Evolutionary conservation across 2,888 invertebrate genomes (phyloP), one percentile per base, ranked within the genome.

Genomic region (Rutpela maculata): DNA sequence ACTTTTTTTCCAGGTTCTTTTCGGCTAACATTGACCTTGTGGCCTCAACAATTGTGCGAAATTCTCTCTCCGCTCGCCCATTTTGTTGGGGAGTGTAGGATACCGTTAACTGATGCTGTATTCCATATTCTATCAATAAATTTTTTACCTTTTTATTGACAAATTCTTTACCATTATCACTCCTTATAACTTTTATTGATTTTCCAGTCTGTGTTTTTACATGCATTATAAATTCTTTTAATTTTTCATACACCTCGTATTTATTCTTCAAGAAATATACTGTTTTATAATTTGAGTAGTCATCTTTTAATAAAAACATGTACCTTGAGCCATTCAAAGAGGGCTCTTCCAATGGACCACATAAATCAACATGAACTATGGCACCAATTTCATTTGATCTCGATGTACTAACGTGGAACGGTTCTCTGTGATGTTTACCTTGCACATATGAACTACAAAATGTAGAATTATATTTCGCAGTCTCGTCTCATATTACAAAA

Each of bases 161-260:
- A 63, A 78, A 84, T 74, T 86, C 84, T 4, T 69, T 70, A 18
- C 81, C 84, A 75, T 84, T 85, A 62, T 85, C 84, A 65, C 66
- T 76, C 63, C 81, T 69, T 7, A 86, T 59, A 9, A 67, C 63
- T 66, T 81, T 76, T 12, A 83, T 35, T 43, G 59, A 76, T 72
- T 75, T 74, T 26, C 72, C 63, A 5, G 74, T 75, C 35, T 81
- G 74, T 63, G 67, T 78, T 43, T 80, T 62, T n/a, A 73, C 57
- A 38, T 72, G 26, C n/a, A 59, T 50, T 17, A 80, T n/a, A 60
- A 77, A 80, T n/a, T 79, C 59, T 59, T 79, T 72, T 3, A 80
- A 35, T 11, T 59, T 67, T 75, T 66, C 55, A 63, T 68, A 69
- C 10, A 72, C 74, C 26, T 82, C 80, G 68, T 43, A 69, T 70